Base-by-base conservation (phyloP, 2,888 invertebrate species). In the Cosmorhoe ocellata region DNA sequence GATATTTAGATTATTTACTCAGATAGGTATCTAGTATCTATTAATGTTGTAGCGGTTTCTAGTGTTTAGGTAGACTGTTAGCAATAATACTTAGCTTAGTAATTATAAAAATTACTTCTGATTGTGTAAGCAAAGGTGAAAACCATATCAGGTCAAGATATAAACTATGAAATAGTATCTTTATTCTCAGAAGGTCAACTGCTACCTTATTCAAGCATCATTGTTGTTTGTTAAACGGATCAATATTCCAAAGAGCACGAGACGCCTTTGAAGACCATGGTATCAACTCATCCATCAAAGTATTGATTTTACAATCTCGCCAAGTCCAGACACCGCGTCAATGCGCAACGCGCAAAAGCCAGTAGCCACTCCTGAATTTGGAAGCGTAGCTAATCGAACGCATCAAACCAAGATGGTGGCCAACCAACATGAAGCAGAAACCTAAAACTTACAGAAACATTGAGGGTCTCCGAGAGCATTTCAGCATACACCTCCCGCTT, bases 401-500 rank as follows among this genome's bases (percentile, higher is more conserved):
- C 58, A 51, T 53, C 38, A 39, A 48, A 37, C 33, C 54, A 61
- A 61, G 45, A 61, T 61, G 61, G 61, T 50, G 58, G 44, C 34
- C 34, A 37, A 33, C 5, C 3, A 36, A 40, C 22, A 30, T 22
- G 36, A 12, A 34, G 6, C 8, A 24, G 13, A 22, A 14, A 33
- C 5, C n/a, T n/a, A n/a, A n/a, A n/a, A 47, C 88, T 85, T 69
- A 89, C 89, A 26, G 71, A 69, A 12, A 89, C 56, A 56, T 75
- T 81, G 10, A 89, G 79, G 9, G 85, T 80, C 1, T 87, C 82
- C 1, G 72, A 64, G 12, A 90, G 75, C 88, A 90, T 89, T 66
- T 89, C 89, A 2, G 81, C 71, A 58, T 90, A 90, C 24, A 89
- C 86, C 71, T 90, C 89, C 32, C 84, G 73, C 57, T 86, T 87